Evolutionary conservation across 2,888 invertebrate species (phyloP).

Genomic region (Sphaerophoria rueppellii): DNA sequence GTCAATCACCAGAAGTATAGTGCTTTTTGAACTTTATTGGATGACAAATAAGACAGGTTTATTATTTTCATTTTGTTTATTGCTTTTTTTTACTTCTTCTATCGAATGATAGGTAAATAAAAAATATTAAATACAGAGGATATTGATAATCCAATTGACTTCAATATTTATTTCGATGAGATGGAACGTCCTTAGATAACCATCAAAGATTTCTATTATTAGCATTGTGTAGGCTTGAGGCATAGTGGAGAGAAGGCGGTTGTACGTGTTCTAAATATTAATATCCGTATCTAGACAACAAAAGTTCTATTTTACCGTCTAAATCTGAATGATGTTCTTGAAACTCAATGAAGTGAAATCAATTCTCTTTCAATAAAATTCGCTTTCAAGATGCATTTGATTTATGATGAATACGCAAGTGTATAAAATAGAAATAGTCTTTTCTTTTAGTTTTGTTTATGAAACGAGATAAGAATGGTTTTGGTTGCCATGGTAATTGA

Average conservation of each 20-base stretch:
- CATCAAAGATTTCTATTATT: constrained; percentile 35
- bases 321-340: constrained; percentile 33
- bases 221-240: not conserved
- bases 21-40: constrained; percentile 12
- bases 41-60: not conserved
- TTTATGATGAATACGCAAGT: not conserved
- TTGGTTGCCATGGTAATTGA: no score
- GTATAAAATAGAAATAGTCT: no score
- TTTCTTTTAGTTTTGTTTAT: no score
- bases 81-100: not conserved
- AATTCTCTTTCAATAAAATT: constrained; percentile 25
- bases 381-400: constrained; percentile 31
- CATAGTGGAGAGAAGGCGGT: not conserved
- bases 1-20: not conserved
- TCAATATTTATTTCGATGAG: not conserved
- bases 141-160: constrained; percentile 29
- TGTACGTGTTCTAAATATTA: constrained; percentile 27
- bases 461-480: no score
- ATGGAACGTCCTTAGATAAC: constrained; percentile 14
- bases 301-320: constrained; percentile 13
- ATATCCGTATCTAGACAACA: constrained; percentile 7
- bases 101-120: constrained; percentile 16
- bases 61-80: constrained; percentile 19
- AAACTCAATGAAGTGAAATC: constrained; percentile 31
- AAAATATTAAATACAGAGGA: constrained; percentile 25